Base-by-base conservation (phyloP, 2,113 vertebrate species). In the Falcunculus frontatus region DNA sequence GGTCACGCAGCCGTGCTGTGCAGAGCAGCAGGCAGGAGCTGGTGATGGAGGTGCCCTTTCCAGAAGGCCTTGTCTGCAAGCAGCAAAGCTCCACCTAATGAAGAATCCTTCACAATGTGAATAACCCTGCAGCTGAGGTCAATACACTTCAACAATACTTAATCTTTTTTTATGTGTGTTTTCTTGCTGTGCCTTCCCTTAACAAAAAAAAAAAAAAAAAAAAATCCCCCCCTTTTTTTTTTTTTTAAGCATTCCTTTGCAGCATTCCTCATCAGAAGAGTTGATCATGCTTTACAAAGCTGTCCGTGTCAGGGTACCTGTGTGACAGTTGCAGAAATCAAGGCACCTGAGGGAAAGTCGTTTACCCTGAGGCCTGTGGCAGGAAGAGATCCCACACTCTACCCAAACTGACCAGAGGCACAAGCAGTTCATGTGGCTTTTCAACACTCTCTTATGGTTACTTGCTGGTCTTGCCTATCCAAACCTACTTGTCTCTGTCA, bases 321-420 rank as follows among this genome's bases (percentile, higher is more conserved):
- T 53, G 19, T 74, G 56, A 60, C 57, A 78, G 56, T 64, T 68
- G 77, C 64, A 78, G 73, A 74, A 92, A 49, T 30, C 0, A 0
- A 77, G 59, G 59, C 44, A 70, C 77, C 33, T 46, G 77, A 84
- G 56, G 73, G 53, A 87, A 82, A 75, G 10, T 8, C 41, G 26
- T 49, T 83, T 65, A 30, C 46, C 46, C 17, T 16, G 47, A 57
- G 52, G 16, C 12, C n/a, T 41, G 49, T 77, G 63, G 46, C 41
- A 63, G 64, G 37, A 16, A 46, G 30, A 0, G 0, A 42, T 91
- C 57, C 77, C 44, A 25, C 26, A 57, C 0, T 0, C 29, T 91
- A 44, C 79, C 46, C 26, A 18, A 81, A 67, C 52, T 93, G 72
- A 52, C 39, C 0, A 0, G 56, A 80, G 59, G 26, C 86, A 87